Evolutionary conservation across 1,140 invertebrate genomes (phyloP), one percentile per base, ranked within the genome.

Genomic region (Drosophila aff.): DNA sequence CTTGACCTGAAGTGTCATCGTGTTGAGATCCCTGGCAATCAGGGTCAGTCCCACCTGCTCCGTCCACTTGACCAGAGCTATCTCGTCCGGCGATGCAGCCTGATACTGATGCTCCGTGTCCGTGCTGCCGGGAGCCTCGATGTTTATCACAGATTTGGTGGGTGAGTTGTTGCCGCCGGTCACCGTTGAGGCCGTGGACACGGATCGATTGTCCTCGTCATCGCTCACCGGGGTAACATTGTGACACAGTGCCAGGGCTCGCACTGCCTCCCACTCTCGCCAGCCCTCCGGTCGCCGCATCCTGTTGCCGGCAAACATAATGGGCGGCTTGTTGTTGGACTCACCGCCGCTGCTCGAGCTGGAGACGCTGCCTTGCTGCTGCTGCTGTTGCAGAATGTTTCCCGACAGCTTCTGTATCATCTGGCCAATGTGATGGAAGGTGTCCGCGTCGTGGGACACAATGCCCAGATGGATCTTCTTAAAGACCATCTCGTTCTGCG

Each of bases 151-250:
- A 85, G 90, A 90, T 79, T 91, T 92, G 50, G 91, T 92, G 41
- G 92, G 92, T 43, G 92, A 93, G 76, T 82, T 87, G 41, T 91
- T 91, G 21, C 91, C 91, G 53, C 84, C 89, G 46, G 91, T 92
- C 21, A 91, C 85, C 16, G 91, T 92, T n/a, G 94, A 94, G 92
- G 96, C 96, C 16, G 95, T 95, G 73, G 95, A 94, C 50, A 95
- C 93, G 0, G 95, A 92, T 86, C 92, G 92, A 93, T 94, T 93
- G 41, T 94, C 93, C 57, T 93, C 87, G 6, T 94, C 94, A 82
- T 99, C 98, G 91, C 97, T 98, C 7, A 99, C 98, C 0, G 99
- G 99, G 0, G 99, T 99, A 0, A 99, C 99, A 94, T 99, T 99
- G 93, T 99, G 99, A 93, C 99, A 99, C 7, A 99, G 93, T 0